Conservation (phyloP, 2,113 vertebrate genomes). For the Cairina moschata region DNA sequence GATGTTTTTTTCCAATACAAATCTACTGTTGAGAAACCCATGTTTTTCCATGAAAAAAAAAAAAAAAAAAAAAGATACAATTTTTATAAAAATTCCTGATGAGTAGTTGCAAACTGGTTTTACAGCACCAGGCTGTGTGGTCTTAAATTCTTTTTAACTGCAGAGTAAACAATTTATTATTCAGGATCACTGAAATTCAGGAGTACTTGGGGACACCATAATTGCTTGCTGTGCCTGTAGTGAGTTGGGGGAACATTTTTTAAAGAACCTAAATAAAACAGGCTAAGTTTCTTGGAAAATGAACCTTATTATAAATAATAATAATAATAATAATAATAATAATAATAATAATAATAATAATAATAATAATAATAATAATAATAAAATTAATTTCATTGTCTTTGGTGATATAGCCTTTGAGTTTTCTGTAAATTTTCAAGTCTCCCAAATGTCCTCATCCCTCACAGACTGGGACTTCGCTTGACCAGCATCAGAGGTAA, state of each 20-base stretch:
- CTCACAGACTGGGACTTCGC: neutral
- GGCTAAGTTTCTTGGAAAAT: neutral
- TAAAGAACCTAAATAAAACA: neutral
- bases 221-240: neutral
- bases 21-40: neutral
- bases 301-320: neutral
- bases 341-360: neutral
- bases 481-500: neutral
- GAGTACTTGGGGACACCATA: neutral
- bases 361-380: no score
- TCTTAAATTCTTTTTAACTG: neutral
- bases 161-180: constrained; percentile 1
- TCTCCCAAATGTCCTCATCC: neutral
- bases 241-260: neutral
- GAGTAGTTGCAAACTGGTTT: neutral
- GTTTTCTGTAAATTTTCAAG: neutral
- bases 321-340: neutral
- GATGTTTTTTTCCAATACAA: neutral
- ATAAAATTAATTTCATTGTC: neutral
- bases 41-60: neutral
- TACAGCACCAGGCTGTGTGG: neutral
- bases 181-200: neutral
- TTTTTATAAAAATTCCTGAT: neutral
- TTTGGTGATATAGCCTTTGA: neutral
- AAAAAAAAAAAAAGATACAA: neutral